Percentiles rank a stretch among this genome's conserved stretches.
phyloP scores from a whole-genome alignment of 1,140 invertebrate genomes.

The Papilio aristodemus region DNA sequence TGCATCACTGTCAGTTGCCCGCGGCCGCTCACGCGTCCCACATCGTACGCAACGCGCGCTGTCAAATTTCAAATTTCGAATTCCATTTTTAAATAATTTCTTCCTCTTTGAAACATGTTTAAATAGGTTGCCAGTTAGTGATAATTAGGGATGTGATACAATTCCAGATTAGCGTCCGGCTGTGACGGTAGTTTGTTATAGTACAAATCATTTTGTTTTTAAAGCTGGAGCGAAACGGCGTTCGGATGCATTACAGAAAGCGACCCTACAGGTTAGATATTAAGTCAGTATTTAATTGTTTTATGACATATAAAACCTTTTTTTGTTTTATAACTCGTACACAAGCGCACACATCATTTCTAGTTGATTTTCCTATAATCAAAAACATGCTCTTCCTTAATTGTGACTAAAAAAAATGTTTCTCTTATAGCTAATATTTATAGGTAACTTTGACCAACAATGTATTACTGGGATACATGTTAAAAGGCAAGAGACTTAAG shows the following conservation, averaged over 20 bases:
- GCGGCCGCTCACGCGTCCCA: constrained; percentile 52
- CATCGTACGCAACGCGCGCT: constrained; percentile 38
- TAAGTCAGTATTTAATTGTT: constrained; percentile 23
- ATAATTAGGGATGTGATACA: constrained; percentile 48
- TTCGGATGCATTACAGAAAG: constrained; percentile 79
- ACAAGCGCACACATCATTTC: not conserved
- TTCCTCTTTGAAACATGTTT: constrained; percentile 33
- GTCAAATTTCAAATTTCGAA: constrained; percentile 38
- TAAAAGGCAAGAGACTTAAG: too few species aligned
- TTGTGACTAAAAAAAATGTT: too few species aligned
- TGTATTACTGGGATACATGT: too few species aligned
- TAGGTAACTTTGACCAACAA: too few species aligned
- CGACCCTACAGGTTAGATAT: constrained; percentile 69
- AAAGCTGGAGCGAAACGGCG: constrained; percentile 75
- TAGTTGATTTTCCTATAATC: too few species aligned
- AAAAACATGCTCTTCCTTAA: too few species aligned
- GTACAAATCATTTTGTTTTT: constrained; percentile 49
- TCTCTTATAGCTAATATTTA: too few species aligned
- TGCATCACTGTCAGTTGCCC: constrained; percentile 60
- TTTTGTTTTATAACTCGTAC: not conserved
- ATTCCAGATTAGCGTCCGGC: constrained; percentile 43
- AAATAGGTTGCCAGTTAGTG: constrained; percentile 8
- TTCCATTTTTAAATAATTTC: constrained; percentile 39
- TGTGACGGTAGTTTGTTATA: constrained; percentile 46
- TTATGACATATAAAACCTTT: too few species aligned